phyloP scores from a whole-genome alignment of 1,140 invertebrate species.

The Drosophila truncata region DNA sequence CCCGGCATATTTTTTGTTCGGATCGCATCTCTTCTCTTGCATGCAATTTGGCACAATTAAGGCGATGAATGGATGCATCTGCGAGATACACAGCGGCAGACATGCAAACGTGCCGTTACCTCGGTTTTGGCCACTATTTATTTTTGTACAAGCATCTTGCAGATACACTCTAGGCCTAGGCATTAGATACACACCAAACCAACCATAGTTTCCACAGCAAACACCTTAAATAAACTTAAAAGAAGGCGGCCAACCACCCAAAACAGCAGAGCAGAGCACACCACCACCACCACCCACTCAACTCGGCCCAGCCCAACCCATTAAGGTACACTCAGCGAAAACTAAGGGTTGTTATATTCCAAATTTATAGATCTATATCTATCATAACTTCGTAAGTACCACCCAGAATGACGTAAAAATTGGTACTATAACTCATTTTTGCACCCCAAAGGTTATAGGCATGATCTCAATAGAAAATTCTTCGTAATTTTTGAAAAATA shows the following conservation, averaged over 20 bases:
- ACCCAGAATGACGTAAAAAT: too few species aligned
- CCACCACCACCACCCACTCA: slow-evolving; percentile 29
- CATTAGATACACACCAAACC: slow-evolving; percentile 48
- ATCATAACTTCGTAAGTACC: too few species aligned
- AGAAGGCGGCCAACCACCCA: slow-evolving; percentile 38
- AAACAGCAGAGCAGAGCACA: slow-evolving; percentile 22
- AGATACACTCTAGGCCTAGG: slow-evolving; percentile 47
- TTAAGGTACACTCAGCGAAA: slow-evolving; percentile 18
- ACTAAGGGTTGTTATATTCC: not conserved
- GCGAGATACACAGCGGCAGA: slow-evolving; percentile 30
- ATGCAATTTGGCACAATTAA: slow-evolving; percentile 72
- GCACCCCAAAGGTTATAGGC: too few species aligned
- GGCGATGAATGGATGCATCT: slow-evolving; percentile 47
- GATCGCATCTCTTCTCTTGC: slow-evolving; percentile 19
- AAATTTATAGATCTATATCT: too few species aligned
- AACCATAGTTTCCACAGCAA: slow-evolving; percentile 9
- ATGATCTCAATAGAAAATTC: too few species aligned
- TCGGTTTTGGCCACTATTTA: slow-evolving; percentile 62
- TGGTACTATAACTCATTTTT: too few species aligned
- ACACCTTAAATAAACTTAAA: slow-evolving; percentile 55
- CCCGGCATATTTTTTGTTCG: slow-evolving; percentile 7
- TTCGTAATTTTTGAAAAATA: too few species aligned
- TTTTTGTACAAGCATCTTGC: slow-evolving; percentile 52
- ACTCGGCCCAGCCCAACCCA: slow-evolving; percentile 23
- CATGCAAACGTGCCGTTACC: slow-evolving; percentile 71